These are phyloP conservation scores for Anableps anableps DNA, from an alignment of 2,797 vertebrate genomes.

Conservation along the genomic window DNA sequence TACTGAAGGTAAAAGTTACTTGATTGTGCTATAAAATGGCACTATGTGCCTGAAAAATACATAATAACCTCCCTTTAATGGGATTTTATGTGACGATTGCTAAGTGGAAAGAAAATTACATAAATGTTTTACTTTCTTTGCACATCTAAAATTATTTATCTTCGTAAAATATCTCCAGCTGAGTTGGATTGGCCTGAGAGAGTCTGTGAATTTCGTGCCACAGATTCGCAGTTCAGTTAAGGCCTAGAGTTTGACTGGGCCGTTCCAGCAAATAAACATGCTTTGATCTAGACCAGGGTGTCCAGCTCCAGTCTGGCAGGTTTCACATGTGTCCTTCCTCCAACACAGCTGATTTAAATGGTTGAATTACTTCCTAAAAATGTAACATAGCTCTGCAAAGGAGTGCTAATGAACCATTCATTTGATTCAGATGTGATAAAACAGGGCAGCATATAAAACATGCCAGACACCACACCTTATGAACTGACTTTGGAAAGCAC, in stretches of 20 bases:
- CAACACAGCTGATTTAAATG: not conserved
- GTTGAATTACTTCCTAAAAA: not conserved
- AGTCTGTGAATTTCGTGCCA: not conserved
- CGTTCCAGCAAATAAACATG: not conserved
- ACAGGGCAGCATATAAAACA: too few relatives aligned
- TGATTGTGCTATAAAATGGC: too few relatives aligned
- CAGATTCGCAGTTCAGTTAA: not conserved
- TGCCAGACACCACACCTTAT: too few relatives aligned
- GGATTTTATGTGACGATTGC: not conserved
- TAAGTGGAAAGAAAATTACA: not conserved
- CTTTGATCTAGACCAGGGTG: not conserved
- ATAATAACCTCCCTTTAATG: too few relatives aligned
- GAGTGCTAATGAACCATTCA: not conserved
- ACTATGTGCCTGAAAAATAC: too few relatives aligned
- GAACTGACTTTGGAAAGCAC: too few relatives aligned
- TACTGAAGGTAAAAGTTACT: too few relatives aligned
- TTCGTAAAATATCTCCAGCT: not conserved
- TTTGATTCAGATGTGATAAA: too few relatives aligned
- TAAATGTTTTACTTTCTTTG: not conserved
- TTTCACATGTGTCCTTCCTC: not conserved
- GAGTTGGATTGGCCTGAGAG: not conserved
- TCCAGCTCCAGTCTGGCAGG: not conserved
- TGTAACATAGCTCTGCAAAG: not conserved
- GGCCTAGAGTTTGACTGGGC: not conserved
- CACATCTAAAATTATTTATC: not conserved